phyloP scores from a whole-genome alignment of 2,888 invertebrate genomes.

The Brachylomia viminalis region DNA sequence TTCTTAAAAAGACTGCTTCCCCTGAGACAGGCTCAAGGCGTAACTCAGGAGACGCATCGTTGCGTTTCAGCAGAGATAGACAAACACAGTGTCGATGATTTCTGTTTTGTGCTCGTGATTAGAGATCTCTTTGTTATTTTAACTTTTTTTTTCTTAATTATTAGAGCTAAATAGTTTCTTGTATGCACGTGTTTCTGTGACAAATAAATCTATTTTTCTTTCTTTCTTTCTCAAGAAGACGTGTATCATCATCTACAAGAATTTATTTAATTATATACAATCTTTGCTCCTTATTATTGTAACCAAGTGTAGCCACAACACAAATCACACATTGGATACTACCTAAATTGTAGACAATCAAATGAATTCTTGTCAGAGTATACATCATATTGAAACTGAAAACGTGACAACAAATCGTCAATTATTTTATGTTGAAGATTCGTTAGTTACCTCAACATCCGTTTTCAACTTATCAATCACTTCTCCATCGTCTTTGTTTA shows the following conservation, averaged over 20 bases:
- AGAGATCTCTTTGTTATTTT: too few species aligned
- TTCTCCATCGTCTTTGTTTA: not conserved
- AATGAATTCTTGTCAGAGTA: not conserved
- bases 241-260: not conserved
- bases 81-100: not conserved
- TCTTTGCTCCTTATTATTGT: not conserved
- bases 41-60: too few species aligned
- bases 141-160: too few species aligned
- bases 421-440: constrained; percentile 8
- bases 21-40: too few species aligned
- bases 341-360: not conserved
- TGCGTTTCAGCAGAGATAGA: not conserved
- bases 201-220: too few species aligned
- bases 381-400: not conserved
- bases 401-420: not conserved
- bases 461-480: not conserved
- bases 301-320: not conserved
- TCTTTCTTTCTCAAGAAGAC: too few species aligned
- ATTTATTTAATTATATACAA: not conserved
- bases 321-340: too few species aligned
- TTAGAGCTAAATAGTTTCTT: too few species aligned
- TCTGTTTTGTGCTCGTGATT: too few species aligned
- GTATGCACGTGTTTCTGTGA: too few species aligned
- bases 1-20: not conserved
- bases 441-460: not conserved